Evolutionary conservation across 1,140 invertebrate genomes (phyloP).

Genomic region (Aphaenogaster floridana): DNA sequence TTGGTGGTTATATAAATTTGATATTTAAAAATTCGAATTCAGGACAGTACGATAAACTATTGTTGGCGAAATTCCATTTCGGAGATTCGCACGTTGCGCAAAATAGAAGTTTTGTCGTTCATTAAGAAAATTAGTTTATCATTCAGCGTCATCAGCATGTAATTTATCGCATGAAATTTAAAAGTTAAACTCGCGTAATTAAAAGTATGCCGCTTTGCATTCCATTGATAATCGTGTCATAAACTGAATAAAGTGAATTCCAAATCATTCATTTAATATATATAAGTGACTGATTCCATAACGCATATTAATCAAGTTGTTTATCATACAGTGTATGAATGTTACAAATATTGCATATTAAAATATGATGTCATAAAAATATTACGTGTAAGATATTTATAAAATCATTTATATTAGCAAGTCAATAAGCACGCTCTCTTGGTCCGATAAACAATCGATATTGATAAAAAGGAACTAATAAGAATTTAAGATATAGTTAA

Average conservation of each 20-base stretch:
- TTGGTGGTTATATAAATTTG: not conserved
- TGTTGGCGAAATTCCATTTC: constrained; percentile 13
- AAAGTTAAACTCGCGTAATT: constrained; percentile 46
- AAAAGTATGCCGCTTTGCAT: constrained; percentile 48
- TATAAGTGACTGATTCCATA: constrained; percentile 20
- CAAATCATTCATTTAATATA: constrained; percentile 37
- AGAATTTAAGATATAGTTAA: not conserved
- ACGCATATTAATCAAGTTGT: constrained; percentile 53
- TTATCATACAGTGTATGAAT: constrained; percentile 4
- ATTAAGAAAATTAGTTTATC: constrained; percentile 46
- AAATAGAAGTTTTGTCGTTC: constrained; percentile 39
- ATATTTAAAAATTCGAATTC: not conserved
- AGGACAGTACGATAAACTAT: not conserved
- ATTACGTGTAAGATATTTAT: constrained; percentile 10
- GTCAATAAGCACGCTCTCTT: not conserved
- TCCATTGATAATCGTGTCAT: constrained; percentile 43
- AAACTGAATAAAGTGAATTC: constrained; percentile 49
- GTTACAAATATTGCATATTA: constrained; percentile 29
- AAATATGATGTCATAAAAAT: constrained; percentile 11
- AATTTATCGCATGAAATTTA: constrained; percentile 43
- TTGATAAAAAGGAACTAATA: not conserved
- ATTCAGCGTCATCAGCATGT: constrained; percentile 27
- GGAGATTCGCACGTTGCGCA: not conserved
- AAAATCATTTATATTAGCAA: constrained; percentile 10
- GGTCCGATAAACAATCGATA: not conserved